These are phyloP conservation scores for Cyrtonyx montezumae DNA, from an alignment of 2,113 vertebrate genomes.

Conservation along the genomic window DNA sequence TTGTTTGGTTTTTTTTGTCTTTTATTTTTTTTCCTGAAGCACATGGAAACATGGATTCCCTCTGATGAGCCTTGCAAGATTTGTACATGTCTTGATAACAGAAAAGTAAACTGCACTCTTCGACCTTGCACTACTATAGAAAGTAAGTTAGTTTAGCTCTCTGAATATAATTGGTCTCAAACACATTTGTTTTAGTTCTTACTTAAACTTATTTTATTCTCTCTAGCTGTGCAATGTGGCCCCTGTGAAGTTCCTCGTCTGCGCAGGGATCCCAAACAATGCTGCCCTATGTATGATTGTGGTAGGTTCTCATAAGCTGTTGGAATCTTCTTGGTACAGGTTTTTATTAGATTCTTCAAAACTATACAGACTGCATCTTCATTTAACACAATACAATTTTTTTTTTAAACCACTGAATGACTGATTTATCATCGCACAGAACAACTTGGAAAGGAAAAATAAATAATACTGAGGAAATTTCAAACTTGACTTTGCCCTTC, in stretches of 20 bases:
- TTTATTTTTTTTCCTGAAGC: conserved; percentile 73
- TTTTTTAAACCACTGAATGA: background rate
- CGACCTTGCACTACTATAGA: conserved; percentile 83
- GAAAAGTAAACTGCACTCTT: conserved; percentile 85
- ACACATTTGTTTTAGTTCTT: background rate
- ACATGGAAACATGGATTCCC: conserved; percentile 90
- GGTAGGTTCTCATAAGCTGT: conserved; percentile 77
- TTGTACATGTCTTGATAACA: conserved; percentile 88
- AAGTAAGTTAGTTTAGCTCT: conserved; percentile 75
- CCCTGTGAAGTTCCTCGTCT: conserved; percentile 86
- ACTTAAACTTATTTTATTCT: background rate
- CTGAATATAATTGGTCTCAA: background rate
- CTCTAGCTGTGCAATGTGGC: conserved; percentile 84
- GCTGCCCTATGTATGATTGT: conserved; percentile 91
- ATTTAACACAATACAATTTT: background rate
- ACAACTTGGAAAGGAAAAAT: no score
- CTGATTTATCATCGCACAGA: background rate
- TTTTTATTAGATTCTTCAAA: background rate
- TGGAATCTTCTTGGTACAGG: background rate
- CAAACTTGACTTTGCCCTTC: background rate
- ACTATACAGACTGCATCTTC: background rate
- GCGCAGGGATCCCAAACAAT: conserved; percentile 76
- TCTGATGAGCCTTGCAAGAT: conserved; percentile 87
- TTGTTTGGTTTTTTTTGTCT: background rate
- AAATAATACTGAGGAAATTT: background rate